These are phyloP conservation scores for Salvelinus alpinus DNA, from an alignment of 2,113 vertebrate species.

Conservation along the genomic window DNA sequence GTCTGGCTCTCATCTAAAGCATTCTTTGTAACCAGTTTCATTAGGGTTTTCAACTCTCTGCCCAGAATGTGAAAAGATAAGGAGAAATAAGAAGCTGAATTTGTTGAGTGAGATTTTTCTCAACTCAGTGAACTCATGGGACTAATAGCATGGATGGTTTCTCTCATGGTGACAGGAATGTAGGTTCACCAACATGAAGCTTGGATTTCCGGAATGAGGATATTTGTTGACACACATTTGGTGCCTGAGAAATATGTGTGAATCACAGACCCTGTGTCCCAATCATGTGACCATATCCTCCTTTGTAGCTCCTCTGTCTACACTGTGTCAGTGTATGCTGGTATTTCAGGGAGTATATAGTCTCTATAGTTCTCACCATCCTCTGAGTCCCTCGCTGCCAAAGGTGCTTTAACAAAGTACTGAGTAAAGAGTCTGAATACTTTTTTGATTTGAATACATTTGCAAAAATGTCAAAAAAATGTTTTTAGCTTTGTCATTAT, in stretches of 20 bases:
- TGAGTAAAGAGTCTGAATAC: no score
- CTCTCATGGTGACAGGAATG: not conserved
- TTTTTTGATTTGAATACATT: no score
- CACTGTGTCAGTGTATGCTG: not conserved
- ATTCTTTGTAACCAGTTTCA: no score
- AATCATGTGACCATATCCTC: slow-evolving; percentile 26
- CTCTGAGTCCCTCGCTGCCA: not conserved
- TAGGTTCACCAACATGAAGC: no score
- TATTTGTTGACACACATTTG: not conserved
- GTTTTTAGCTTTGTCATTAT: no score
- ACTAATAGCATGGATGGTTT: not conserved
- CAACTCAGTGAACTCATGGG: not conserved
- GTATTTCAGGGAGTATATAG: not conserved
- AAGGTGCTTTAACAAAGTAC: not conserved
- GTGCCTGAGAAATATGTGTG: not conserved
- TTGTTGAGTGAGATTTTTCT: not conserved
- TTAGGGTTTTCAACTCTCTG: no score
- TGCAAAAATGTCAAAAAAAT: no score
- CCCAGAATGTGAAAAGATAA: no score
- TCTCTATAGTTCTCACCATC: not conserved
- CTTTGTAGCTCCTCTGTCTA: not conserved
- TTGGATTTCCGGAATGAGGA: not conserved
- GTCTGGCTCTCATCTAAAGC: no score
- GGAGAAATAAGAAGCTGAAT: no score
- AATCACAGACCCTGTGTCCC: slow-evolving; percentile 21